Evolutionary conservation across 2,113 vertebrate species (phyloP).

Genomic region (Dromaius novaehollandiae): DNA sequence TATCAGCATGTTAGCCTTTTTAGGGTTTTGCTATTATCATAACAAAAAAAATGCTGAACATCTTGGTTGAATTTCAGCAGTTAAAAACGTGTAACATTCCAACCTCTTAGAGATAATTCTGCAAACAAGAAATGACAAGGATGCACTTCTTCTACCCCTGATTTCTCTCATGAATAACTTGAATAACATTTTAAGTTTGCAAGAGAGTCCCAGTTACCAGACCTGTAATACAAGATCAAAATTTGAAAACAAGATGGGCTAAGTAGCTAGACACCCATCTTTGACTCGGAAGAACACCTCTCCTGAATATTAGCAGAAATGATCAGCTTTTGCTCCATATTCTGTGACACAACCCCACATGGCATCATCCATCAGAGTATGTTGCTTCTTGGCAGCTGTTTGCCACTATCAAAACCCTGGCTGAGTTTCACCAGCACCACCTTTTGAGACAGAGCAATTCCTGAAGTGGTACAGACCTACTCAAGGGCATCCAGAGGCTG

Average conservation of each 20-base stretch:
- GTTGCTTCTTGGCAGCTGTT: background rate
- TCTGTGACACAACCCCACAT: accelerated
- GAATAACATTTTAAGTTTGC: background rate
- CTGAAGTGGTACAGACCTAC: background rate
- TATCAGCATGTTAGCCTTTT: background rate
- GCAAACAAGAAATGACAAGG: background rate
- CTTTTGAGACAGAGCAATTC: background rate
- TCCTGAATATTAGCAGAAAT: background rate
- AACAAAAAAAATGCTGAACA: background rate
- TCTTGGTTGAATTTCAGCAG: background rate
- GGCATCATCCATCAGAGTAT: background rate
- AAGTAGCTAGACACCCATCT: background rate
- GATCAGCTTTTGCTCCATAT: accelerated
- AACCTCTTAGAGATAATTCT: background rate
- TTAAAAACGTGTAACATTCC: background rate
- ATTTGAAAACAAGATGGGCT: background rate
- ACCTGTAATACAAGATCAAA: background rate
- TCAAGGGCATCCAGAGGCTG: background rate
- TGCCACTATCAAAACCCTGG: background rate
- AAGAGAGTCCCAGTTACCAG: background rate
- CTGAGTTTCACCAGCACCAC: accelerated
- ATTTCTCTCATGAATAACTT: background rate
- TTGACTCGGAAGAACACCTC: background rate
- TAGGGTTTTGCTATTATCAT: background rate
- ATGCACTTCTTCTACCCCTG: background rate